phyloP scores from a whole-genome alignment of 2,113 vertebrate species.

The Petrocephalus microphthalmus region DNA sequence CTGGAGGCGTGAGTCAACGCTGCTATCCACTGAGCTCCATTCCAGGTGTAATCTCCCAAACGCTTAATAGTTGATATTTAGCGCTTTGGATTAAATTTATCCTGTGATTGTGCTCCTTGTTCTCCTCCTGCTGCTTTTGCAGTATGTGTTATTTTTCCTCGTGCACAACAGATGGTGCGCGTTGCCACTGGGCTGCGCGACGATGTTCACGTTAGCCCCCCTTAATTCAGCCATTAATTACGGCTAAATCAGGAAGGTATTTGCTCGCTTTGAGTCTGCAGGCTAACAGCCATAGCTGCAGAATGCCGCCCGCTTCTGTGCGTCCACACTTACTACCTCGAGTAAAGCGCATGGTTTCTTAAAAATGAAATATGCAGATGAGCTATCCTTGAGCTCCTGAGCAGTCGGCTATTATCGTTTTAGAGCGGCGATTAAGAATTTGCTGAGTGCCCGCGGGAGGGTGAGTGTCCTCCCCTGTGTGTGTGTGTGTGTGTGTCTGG shows the following conservation, averaged over 20 bases:
- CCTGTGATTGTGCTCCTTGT: not conserved
- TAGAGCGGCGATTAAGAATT: not conserved
- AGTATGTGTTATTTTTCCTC: not conserved
- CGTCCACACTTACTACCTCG: constrained; percentile 11
- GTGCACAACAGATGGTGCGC: constrained; percentile 20
- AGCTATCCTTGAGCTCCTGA: not conserved
- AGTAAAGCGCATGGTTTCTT: constrained; percentile 8
- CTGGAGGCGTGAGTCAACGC: not conserved
- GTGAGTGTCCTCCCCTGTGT: not conserved
- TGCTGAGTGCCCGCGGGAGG: not conserved
- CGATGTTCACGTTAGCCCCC: constrained; percentile 21
- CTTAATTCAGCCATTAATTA: constrained; percentile 25
- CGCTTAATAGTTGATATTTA: not conserved
- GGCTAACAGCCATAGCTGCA: constrained; percentile 10
- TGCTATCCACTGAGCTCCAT: not conserved
- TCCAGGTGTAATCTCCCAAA: not conserved
- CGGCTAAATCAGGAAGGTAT: not conserved
- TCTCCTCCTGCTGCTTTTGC: not conserved
- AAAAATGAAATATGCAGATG: constrained; percentile 14
- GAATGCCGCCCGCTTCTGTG: not conserved
- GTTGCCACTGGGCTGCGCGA: constrained; percentile 3
- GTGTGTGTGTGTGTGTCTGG: not conserved
- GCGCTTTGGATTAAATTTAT: constrained; percentile 10
- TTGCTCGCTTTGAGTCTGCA: constrained; percentile 20
- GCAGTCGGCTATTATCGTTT: constrained; percentile 5